phyloP scores from a whole-genome alignment of 2,113 vertebrate species.

The Oenanthe melanoleuca region DNA sequence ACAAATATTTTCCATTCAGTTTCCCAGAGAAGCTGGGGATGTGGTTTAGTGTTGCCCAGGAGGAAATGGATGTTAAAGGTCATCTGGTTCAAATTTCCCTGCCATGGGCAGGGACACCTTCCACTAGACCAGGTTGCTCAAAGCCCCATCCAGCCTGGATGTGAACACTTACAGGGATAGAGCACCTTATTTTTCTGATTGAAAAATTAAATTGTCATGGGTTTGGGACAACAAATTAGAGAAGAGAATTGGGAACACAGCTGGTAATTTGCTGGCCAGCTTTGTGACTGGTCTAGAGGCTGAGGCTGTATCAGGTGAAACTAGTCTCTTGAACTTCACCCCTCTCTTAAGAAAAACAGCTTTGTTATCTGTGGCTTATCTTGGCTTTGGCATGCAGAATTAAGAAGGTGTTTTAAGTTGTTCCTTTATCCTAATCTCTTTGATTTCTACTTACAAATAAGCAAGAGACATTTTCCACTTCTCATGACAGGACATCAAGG shows the following conservation, averaged over 20 bases:
- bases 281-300: background rate
- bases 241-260: background rate
- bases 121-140: background rate
- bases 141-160: background rate
- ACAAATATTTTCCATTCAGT: background rate
- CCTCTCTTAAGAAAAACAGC: background rate
- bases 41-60: background rate
- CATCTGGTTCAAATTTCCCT: background rate
- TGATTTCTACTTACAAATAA: background rate
- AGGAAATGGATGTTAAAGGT: background rate
- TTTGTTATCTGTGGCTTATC: background rate
- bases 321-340: background rate
- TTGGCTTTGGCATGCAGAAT: background rate
- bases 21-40: background rate
- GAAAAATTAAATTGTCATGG: background rate
- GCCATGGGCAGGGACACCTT: background rate
- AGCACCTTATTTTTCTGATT: background rate
- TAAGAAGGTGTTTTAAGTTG: background rate
- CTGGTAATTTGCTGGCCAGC: background rate
- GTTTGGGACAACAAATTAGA: background rate
- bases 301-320: background rate
- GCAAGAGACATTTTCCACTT: background rate
- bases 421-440: background rate
- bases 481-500: background rate
- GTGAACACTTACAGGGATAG: background rate